Evolutionary conservation across 2,797 vertebrate genomes (phyloP).

Genomic region (Hemitrygon akajei): DNA sequence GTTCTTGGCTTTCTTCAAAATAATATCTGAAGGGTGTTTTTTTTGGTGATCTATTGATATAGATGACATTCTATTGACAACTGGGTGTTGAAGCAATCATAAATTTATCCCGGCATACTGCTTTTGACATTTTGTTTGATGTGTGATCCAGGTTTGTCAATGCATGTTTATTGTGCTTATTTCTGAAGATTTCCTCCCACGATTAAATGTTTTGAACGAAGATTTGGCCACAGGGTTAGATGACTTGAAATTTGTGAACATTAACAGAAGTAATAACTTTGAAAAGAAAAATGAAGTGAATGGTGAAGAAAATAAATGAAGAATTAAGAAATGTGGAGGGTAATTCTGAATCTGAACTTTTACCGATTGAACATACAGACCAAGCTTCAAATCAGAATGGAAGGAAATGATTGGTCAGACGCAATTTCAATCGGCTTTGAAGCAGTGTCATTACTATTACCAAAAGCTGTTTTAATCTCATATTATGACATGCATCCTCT

Average conservation of each 20-base stretch:
- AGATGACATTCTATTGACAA: neutral
- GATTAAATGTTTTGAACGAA: neutral
- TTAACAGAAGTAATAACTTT: neutral
- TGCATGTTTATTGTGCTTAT: neutral
- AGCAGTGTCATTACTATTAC: neutral
- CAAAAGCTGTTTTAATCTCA: neutral
- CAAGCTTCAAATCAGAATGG: neutral
- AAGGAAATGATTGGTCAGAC: neutral
- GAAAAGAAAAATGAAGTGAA: neutral
- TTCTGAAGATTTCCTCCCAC: neutral
- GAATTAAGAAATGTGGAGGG: neutral
- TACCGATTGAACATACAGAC: neutral
- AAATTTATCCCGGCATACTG: neutral
- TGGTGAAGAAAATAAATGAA: neutral
- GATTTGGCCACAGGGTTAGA: neutral
- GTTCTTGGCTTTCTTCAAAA: neutral
- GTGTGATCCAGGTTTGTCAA: neutral
- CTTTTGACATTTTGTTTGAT: neutral
- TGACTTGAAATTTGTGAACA: neutral
- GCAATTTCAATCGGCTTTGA: neutral
- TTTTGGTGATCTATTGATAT: neutral
- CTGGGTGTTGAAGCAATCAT: neutral
- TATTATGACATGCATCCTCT: neutral
- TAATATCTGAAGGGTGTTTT: neutral
- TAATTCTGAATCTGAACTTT: neutral